Conservation (phyloP, 2,797 vertebrate genomes). For the Labeo calbasu region DNA sequence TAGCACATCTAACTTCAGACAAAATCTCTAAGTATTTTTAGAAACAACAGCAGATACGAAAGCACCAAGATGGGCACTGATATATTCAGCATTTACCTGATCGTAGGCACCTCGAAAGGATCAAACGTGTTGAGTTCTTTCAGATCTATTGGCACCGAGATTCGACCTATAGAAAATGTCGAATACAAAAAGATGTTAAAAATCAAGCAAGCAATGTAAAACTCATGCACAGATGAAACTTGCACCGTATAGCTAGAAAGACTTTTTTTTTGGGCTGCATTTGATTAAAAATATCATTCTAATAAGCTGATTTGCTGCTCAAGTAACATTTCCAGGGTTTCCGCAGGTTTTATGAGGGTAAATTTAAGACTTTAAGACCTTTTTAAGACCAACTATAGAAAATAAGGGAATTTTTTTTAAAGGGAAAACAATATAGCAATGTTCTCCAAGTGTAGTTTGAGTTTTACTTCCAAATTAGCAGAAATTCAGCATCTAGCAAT, state of each 20-base stretch:
- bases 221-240: neutral
- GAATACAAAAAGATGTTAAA: neutral
- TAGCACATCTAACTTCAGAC: neutral
- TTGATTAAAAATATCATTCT: too few species aligned
- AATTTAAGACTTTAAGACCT: too few species aligned
- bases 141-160: slow-evolving; percentile 93
- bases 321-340: too few species aligned
- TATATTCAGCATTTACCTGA: slow-evolving; percentile 78
- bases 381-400: too few species aligned
- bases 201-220: neutral
- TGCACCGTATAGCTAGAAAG: neutral
- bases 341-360: too few species aligned
- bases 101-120: slow-evolving; percentile 91
- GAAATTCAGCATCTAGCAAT: too few species aligned
- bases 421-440: too few species aligned
- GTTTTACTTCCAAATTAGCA: too few species aligned
- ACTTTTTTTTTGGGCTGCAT: too few species aligned
- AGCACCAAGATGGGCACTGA: neutral
- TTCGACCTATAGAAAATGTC: slow-evolving; percentile 77
- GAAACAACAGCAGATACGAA: neutral
- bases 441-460: too few species aligned
- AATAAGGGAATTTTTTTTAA: too few species aligned
- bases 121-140: slow-evolving; percentile 86
- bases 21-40: neutral
- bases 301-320: too few species aligned